phyloP scores from a whole-genome alignment of 2,797 vertebrate genomes.

The Diplodus puntazzo region DNA sequence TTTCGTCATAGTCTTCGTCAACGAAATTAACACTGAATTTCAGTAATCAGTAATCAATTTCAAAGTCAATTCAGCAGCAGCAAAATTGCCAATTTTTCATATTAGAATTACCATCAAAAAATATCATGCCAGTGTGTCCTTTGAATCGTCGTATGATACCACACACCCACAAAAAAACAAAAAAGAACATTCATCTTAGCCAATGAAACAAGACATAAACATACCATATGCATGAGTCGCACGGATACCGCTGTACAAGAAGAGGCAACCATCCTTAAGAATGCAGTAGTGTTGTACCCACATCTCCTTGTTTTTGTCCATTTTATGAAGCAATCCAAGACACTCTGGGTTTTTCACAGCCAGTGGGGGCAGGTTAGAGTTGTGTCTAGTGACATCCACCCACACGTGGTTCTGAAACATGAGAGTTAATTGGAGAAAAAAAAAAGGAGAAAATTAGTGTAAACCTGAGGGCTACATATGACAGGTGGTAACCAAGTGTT shows the following conservation, averaged over 20 bases:
- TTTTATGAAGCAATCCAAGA: constrained; percentile 91
- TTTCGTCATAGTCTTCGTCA: no score
- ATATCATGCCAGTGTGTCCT: background rate
- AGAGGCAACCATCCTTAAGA: constrained; percentile 93
- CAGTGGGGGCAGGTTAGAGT: constrained; percentile 91
- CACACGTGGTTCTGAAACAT: constrained; percentile 91
- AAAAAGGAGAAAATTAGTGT: constrained; percentile 29
- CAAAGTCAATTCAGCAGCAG: no score
- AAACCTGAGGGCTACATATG: constrained; percentile 12
- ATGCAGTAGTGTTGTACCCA: constrained; percentile 93
- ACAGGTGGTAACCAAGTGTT: background rate
- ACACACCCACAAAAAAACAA: background rate
- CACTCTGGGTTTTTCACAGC: constrained; percentile 94
- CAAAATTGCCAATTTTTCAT: background rate
- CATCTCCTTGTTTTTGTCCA: constrained; percentile 86
- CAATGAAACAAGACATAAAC: background rate
- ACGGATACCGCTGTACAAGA: constrained; percentile 90
- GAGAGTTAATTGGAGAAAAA: constrained; percentile 3
- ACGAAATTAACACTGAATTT: no score
- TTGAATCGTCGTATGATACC: background rate
- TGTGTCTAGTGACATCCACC: constrained; percentile 93
- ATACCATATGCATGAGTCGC: constrained; percentile 91
- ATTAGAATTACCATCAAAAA: background rate
- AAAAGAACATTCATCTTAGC: no score
- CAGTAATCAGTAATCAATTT: no score